These are phyloP conservation scores for Hyperoplus immaculatus DNA, from an alignment of 2,797 vertebrate species.

Conservation along the genomic window DNA sequence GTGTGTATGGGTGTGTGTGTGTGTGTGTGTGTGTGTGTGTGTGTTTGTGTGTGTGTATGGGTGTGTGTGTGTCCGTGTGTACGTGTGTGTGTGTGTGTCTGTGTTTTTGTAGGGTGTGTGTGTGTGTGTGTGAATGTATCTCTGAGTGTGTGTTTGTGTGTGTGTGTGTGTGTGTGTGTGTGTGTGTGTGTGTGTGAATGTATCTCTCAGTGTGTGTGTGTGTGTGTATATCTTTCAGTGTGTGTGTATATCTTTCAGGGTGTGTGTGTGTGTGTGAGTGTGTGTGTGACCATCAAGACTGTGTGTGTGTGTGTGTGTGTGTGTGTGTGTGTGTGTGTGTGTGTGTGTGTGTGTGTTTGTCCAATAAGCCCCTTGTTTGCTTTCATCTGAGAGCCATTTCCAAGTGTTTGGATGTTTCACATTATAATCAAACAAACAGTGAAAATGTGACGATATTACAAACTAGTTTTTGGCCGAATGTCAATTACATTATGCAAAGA, in stretches of 20 bases:
- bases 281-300: slow-evolving; percentile 45
- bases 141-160: slow-evolving; percentile 27
- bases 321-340: slow-evolving; percentile 13
- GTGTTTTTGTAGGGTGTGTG: too few species aligned
- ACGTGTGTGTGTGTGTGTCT: too few species aligned
- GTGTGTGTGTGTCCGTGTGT: too few species aligned
- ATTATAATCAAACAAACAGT: too few species aligned
- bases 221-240: neutral
- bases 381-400: too few species aligned
- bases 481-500: too few species aligned
- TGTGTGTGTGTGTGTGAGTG: neutral
- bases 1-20: slow-evolving; percentile 5
- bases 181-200: slow-evolving; percentile 23
- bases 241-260: too few species aligned
- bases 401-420: too few species aligned
- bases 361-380: too few species aligned
- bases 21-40: neutral
- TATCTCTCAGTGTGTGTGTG: neutral
- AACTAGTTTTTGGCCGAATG: too few species aligned
- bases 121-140: slow-evolving; percentile 26
- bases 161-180: neutral
- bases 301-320: slow-evolving; percentile 13
- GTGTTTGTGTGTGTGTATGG: neutral
- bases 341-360: too few species aligned
- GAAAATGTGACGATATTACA: too few species aligned